A percentile compares a stretch with the other conserved stretches of the same genome.
Conservation (phyloP, 2,888 invertebrate genomes). For the Catocala sponsa region DNA sequence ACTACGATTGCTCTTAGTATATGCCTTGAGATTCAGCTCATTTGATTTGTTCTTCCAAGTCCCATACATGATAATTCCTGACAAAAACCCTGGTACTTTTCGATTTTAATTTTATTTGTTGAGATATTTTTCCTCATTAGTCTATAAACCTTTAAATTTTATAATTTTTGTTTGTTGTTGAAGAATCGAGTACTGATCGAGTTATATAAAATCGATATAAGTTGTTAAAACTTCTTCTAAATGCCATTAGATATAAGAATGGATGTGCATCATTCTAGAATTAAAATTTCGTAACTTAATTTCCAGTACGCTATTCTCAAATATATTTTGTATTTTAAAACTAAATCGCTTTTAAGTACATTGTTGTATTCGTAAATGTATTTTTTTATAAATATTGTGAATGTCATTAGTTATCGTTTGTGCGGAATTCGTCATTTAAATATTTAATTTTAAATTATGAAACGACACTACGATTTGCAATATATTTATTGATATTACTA, state of each 20-base stretch:
- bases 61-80: too few relatives aligned
- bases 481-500: constrained; percentile 22
- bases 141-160: too few relatives aligned
- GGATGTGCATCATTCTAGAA: constrained; percentile 31
- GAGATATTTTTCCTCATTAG: too few relatives aligned
- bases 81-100: too few relatives aligned
- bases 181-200: background rate
- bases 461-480: constrained; percentile 14
- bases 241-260: constrained; percentile 47
- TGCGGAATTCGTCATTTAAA: constrained; percentile 34
- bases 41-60: too few relatives aligned
- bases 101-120: too few relatives aligned
- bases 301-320: constrained; percentile 13
- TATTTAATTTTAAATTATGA: constrained; percentile 13
- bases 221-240: constrained; percentile 36
- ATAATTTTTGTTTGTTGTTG: background rate
- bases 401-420: constrained; percentile 17
- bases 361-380: constrained; percentile 43
- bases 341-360: constrained; percentile 37
- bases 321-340: constrained; percentile 21
- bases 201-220: constrained; percentile 25
- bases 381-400: constrained; percentile 37
- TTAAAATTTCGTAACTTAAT: constrained; percentile 21
- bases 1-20: too few relatives aligned
- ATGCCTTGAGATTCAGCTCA: too few relatives aligned